Conservation (phyloP, 1,140 invertebrate species). For the Cecropterus lyciades region DNA sequence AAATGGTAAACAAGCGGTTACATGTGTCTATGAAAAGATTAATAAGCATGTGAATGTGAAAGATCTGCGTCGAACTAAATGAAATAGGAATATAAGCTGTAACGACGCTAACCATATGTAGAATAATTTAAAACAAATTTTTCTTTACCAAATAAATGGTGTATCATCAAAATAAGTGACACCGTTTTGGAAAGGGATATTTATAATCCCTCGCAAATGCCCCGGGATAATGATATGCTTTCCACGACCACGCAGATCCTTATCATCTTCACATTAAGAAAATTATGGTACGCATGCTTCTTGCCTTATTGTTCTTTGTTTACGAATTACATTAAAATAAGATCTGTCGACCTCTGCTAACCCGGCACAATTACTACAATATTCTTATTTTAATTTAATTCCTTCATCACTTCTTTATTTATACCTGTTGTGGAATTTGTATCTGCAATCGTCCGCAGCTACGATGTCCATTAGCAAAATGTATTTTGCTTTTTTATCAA, state of each 20-base stretch:
- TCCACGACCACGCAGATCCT: conserved; percentile 64
- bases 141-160: not conserved
- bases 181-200: conserved; percentile 10
- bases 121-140: not conserved
- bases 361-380: conserved; percentile 48
- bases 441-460: conserved; percentile 95
- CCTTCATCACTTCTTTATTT: conserved; percentile 68
- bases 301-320: conserved; percentile 82
- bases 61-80: conserved; percentile 53
- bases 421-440: conserved; percentile 97
- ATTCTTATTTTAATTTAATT: conserved; percentile 82
- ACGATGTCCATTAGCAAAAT: conserved; percentile 97
- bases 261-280: conserved; percentile 58
- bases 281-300: conserved; percentile 85
- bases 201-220: conserved; percentile 25
- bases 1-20: conserved; percentile 24
- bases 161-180: conserved; percentile 21
- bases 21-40: conserved; percentile 29
- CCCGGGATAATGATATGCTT: conserved; percentile 24
- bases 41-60: conserved; percentile 50
- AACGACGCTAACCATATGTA: conserved; percentile 9
- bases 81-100: not conserved
- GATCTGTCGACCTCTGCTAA: conserved; percentile 47
- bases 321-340: conserved; percentile 81
- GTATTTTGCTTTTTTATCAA: conserved; percentile 98